phyloP scores from a whole-genome alignment of 2,113 vertebrate species.

The Brachionichthys hirsutus region DNA sequence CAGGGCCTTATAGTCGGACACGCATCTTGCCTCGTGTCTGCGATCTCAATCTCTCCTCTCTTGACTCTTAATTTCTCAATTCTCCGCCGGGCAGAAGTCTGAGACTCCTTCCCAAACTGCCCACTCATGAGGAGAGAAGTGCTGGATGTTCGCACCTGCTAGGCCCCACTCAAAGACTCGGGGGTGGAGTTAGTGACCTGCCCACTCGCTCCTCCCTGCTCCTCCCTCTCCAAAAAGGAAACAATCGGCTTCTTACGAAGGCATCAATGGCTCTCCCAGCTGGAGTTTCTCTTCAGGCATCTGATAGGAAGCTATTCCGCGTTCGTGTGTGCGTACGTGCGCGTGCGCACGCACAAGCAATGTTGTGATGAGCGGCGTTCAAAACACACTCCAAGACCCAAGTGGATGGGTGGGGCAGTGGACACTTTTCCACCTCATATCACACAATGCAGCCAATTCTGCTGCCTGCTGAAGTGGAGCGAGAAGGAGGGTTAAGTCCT shows the following conservation, averaged over 20 bases:
- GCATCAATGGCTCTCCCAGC: conserved; percentile 78
- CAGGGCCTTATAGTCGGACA: conserved; percentile 35
- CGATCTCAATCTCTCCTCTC: conserved; percentile 32
- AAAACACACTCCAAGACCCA: conserved; percentile 73
- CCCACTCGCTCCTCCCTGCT: conserved; percentile 74
- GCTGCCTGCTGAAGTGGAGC: conserved; percentile 70
- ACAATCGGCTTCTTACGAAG: conserved; percentile 75
- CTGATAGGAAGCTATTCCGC: conserved; percentile 38
- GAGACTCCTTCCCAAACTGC: conserved; percentile 57
- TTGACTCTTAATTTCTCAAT: conserved; percentile 69
- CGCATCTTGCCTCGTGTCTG: conserved; percentile 16
- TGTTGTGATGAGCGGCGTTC: conserved; percentile 74
- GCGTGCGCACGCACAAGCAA: conserved; percentile 15
- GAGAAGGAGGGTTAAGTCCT: conserved; percentile 69
- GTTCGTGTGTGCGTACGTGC: conserved; percentile 49
- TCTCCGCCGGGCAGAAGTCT: conserved; percentile 51
- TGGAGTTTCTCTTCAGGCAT: conserved; percentile 72
- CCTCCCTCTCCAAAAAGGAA: conserved; percentile 74
- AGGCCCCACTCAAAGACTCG: conserved; percentile 72
- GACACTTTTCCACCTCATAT: conserved; percentile 74
- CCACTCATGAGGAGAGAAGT: conserved; percentile 65
- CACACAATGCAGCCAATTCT: conserved; percentile 75
- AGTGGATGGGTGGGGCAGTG: conserved; percentile 75
- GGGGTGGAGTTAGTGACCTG: conserved; percentile 77
- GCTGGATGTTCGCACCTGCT: conserved; percentile 80